Conservation (phyloP, 2,797 vertebrate genomes). For the Cichlasoma orientale region DNA sequence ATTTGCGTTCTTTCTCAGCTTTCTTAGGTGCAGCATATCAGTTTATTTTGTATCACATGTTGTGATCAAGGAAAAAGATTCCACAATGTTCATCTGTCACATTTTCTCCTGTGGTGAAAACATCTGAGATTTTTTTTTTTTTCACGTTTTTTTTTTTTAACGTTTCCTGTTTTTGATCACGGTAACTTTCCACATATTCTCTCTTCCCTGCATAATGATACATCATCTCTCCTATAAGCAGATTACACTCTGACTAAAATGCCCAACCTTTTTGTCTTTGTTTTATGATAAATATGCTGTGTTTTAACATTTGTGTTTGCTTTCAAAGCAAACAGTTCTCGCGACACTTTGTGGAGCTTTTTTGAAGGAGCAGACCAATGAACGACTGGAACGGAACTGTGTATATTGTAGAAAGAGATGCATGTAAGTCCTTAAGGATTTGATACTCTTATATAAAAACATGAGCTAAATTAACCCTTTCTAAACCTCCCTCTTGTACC, state of each 20-base stretch:
- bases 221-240: not conserved
- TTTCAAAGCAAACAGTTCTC: constrained; percentile 24
- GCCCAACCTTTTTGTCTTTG: not conserved
- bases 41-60: not conserved
- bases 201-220: not conserved
- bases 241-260: not conserved
- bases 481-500: constrained; percentile 33
- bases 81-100: too few relatives aligned
- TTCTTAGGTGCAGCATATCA: not conserved
- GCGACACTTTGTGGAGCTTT: constrained; percentile 37
- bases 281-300: not conserved
- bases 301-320: constrained; percentile 8
- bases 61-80: too few relatives aligned
- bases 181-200: not conserved
- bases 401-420: constrained; percentile 73
- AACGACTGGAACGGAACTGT: constrained; percentile 52
- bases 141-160: not conserved
- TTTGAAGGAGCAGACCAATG: constrained; percentile 37
- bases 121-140: not conserved
- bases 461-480: constrained; percentile 34
- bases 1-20: not conserved
- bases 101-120: too few relatives aligned
- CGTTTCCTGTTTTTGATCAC: not conserved
- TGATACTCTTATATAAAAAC: constrained; percentile 46
- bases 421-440: constrained; percentile 69